Evolutionary conservation across 2,888 invertebrate species (phyloP), one percentile per base, ranked within the genome.

Genomic region (Tetheella fluctuosa): DNA sequence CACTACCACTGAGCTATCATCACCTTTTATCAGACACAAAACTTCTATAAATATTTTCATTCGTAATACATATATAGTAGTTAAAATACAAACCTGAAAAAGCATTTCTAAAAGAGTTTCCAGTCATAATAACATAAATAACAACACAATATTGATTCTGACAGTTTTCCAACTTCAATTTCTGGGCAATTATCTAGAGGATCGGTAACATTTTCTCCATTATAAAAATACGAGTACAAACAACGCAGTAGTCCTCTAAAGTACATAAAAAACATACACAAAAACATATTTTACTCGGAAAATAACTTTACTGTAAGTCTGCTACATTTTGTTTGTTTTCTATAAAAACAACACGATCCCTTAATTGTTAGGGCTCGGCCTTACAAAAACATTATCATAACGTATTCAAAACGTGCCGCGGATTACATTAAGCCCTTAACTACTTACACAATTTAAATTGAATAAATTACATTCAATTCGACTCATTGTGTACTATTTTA

Each of bases 341-440:
- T 48, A 20, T 48, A 20, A 48, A 48, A 48, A 53, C 52, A 52
- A 52, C 23, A 53, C 53, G 23, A 23, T 23, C 23, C 23, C 25
- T 25, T 25, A 53, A 25, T 25, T 25, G 53, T 25, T 53, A 53
- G 28, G 23, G 25, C 15, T 1, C 8, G 10, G 17, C 17, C 54
- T 30, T 54, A 54, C 30, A 54, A 62, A 66, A 60, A 65, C 59
- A 62, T 63, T 64, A 63, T 53, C 64, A 58, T 69, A 61, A 61
- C 56, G 54, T 65, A 63, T 67, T 59, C 63, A 57, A 61, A 42
- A 62, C 68, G 66, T 70, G 72, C 62, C 62, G 15, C 37, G 69
- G 65, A 64, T 71, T 66, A 69, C 61, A 67, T 70, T 64, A 60
- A 63, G 63, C 62, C 60, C 48, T 52, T 56, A 55, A 62, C 61